These are phyloP conservation scores for Melinaea marsaeus DNA, from an alignment of 2,888 invertebrate genomes.

Conservation along the genomic window DNA sequence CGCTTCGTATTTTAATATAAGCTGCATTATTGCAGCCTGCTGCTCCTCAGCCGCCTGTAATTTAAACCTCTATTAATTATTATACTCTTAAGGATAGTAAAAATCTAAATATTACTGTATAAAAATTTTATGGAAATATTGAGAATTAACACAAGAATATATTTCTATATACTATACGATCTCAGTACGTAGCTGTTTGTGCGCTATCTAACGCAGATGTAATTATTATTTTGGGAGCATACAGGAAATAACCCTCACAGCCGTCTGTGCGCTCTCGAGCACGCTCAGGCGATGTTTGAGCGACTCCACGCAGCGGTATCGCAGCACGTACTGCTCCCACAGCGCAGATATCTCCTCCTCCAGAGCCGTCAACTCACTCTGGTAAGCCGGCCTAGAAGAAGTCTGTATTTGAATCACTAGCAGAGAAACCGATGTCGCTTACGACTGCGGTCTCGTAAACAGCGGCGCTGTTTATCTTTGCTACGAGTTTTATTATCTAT, in stretches of 20 bases:
- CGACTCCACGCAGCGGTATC: slow-evolving; percentile 92
- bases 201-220: too few relatives aligned
- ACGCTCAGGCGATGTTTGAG: slow-evolving; percentile 92
- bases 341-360: slow-evolving; percentile 90
- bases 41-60: slow-evolving; percentile 83
- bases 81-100: too few relatives aligned
- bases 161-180: too few relatives aligned
- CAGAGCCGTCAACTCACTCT: slow-evolving; percentile 94
- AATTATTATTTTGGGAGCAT: background rate
- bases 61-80: background rate
- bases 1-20: slow-evolving; percentile 75
- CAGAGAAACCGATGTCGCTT: background rate
- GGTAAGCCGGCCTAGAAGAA: slow-evolving; percentile 89
- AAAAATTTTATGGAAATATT: too few relatives aligned
- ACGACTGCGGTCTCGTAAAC: background rate
- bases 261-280: slow-evolving; percentile 86
- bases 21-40: slow-evolving; percentile 78
- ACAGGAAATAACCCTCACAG: slow-evolving; percentile 42
- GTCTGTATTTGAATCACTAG: background rate
- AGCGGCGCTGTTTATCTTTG: too few relatives aligned
- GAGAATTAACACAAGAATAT: too few relatives aligned
- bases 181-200: background rate
- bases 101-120: too few relatives aligned
- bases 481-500: too few relatives aligned
- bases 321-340: slow-evolving; percentile 91